Conservation (phyloP, 30 jellyfish, hydroid and myxozoan genomes). For the Aurelia coerulea region DNA sequence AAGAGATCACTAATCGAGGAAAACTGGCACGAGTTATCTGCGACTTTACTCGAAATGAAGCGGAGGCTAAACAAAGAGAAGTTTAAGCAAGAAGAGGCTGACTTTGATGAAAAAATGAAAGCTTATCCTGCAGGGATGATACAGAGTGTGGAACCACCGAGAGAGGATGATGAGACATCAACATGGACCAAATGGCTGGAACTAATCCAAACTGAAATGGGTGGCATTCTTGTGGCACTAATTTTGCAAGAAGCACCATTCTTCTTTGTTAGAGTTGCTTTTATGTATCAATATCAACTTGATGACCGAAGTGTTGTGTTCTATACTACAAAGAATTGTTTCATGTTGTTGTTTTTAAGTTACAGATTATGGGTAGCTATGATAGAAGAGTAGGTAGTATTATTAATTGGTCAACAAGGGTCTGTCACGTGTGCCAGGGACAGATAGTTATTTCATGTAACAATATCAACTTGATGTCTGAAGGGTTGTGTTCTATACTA, state of each 20-base stretch:
- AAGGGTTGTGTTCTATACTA: slow-evolving; percentile 45
- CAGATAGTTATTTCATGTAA: neutral
- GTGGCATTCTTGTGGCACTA: slow-evolving; percentile 67
- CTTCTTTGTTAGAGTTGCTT: slow-evolving; percentile 65
- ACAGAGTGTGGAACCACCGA: slow-evolving; percentile 1
- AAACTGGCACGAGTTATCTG: slow-evolving; percentile 57
- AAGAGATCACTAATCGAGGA: slow-evolving; percentile 27
- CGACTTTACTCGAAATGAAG: slow-evolving; percentile 25
- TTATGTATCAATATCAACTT: slow-evolving; percentile 50
- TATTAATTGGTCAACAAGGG: no score
- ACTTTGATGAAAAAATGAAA: neutral
- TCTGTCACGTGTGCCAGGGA: no score
- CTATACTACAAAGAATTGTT: slow-evolving; percentile 52
- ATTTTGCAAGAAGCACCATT: slow-evolving; percentile 83
- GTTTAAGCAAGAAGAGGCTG: neutral
- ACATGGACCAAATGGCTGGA: slow-evolving; percentile 35
- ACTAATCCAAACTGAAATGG: slow-evolving; percentile 70
- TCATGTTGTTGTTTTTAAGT: slow-evolving; percentile 47
- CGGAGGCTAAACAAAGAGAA: neutral
- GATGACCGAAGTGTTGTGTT: slow-evolving; percentile 44
- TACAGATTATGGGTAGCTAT: slow-evolving; percentile 61
- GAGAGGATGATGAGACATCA: slow-evolving; percentile 1
- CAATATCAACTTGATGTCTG: slow-evolving; percentile 32
- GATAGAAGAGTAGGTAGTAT: slow-evolving; percentile 6
- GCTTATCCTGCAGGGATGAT: neutral